Evolutionary conservation across 2,888 invertebrate species (phyloP).

Genomic region (Latrodectus elegans): DNA sequence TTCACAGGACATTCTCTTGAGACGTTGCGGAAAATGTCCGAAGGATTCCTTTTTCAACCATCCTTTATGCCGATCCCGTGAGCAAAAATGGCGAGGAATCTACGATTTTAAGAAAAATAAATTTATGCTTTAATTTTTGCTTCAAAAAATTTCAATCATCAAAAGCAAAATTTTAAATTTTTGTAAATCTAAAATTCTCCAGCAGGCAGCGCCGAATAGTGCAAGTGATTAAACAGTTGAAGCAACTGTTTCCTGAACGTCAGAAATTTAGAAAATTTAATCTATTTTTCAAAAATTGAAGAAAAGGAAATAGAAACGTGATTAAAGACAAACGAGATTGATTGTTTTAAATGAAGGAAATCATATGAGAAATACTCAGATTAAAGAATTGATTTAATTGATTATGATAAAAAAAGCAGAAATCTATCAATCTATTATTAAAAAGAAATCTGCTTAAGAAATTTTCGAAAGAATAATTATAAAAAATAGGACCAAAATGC

Average conservation of each 20-base stretch:
- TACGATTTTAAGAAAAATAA: constrained; percentile 63
- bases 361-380: too few species aligned
- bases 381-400: too few species aligned
- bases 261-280: too few species aligned
- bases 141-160: constrained; percentile 9
- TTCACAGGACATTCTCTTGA: constrained; percentile 18
- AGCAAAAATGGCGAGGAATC: constrained; percentile 54
- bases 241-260: too few species aligned
- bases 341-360: too few species aligned
- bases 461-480: too few species aligned
- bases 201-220: constrained; percentile 52
- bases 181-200: constrained; percentile 19
- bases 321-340: too few species aligned
- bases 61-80: constrained; percentile 48
- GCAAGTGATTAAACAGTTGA: too few species aligned
- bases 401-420: too few species aligned
- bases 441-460: not conserved
- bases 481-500: too few species aligned
- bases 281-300: too few species aligned
- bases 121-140: constrained; percentile 49
- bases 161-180: constrained; percentile 7
- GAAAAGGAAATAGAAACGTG: too few species aligned
- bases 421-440: not conserved
- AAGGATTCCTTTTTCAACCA: constrained; percentile 16
- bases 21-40: not conserved